Base-by-base conservation (phyloP, 2,113 vertebrate genomes). In the Lonchura striata region DNA sequence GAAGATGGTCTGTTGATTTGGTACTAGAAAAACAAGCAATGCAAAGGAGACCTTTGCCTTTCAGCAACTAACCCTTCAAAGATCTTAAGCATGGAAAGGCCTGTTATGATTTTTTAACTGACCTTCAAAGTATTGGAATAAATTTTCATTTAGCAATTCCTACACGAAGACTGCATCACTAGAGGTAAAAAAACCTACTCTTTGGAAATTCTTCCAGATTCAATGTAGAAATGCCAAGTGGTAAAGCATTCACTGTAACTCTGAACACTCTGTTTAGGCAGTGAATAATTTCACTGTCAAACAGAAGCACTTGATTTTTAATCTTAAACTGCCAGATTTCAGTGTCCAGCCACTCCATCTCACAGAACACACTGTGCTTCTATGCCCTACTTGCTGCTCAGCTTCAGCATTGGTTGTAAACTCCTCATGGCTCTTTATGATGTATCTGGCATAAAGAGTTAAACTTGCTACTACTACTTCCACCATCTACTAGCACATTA, bases 331-430 rank as follows among this genome's bases (percentile, higher is more conserved):
- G 35, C 30, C 53, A 4, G 0, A 28, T 30, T 93, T 78, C 76
- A 46, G 33, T 31, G 77, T 88, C 72, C 88, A 88, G 21, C 30
- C 35, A 75, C 44, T 90, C 54, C 65, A 41, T 68, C 64, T 70
- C 64, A 27, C 31, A 83, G 54, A 94, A 41, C 64, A 70, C 14
- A 50, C 71, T 56, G 53, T 71, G 56, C 15, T 56, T 75, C 65
- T 31, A 19, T 22, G 27, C 41, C 56, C 57, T 84, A 56, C 83
- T 69, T 72, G 69, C 83, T 91, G 72, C 72, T 95, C 77, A 50
- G 44, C 82, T 92, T 94, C 87, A 93, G 42, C 41, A 49, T 15
- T 59, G 42, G 54, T 39, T 94, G 71, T 92, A 93, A 93, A 92
- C 42, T 91, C 54, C 82, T 88, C 64, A n/a, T 4, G 3, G 86